phyloP scores from a whole-genome alignment of 64 coral and sea anemone genomes.

The Montipora efflorescens region DNA sequence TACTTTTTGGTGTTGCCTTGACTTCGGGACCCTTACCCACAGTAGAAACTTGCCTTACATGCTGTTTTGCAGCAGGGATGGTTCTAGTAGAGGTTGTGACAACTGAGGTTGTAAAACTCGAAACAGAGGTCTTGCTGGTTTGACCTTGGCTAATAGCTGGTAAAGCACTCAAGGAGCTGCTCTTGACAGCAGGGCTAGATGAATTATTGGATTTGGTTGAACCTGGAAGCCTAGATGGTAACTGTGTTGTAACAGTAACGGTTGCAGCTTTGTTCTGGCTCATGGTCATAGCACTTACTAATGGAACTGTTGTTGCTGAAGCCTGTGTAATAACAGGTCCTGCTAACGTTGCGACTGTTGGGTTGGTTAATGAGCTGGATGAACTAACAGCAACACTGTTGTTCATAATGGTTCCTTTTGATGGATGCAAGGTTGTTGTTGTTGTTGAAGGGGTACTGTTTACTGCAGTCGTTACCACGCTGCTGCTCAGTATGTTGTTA shows the following conservation, averaged over 20 bases:
- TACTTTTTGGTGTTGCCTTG: not conserved
- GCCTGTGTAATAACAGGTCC: constrained; percentile 6
- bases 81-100: not conserved
- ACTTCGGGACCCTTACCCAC: not conserved
- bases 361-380: constrained; percentile 1
- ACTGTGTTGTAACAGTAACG: not conserved
- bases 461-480: constrained; percentile 28
- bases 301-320: not conserved
- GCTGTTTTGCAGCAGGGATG: not conserved
- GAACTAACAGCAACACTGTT: not conserved
- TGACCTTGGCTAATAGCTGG: not conserved
- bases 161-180: not conserved
- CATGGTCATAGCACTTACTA: not conserved
- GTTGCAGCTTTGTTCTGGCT: not conserved
- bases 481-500: constrained; percentile 15
- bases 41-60: not conserved
- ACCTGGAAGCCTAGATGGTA: not conserved
- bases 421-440: constrained; percentile 21
- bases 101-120: constrained; percentile 16
- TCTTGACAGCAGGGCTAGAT: not conserved
- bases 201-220: not conserved
- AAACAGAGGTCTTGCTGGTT: not conserved
- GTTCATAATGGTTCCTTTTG: constrained; percentile 3
- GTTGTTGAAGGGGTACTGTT: not conserved
- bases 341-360: not conserved